These are phyloP conservation scores for Trissoscelio sp. DNA, from an alignment of 2,888 invertebrate species.

Conservation along the genomic window DNA sequence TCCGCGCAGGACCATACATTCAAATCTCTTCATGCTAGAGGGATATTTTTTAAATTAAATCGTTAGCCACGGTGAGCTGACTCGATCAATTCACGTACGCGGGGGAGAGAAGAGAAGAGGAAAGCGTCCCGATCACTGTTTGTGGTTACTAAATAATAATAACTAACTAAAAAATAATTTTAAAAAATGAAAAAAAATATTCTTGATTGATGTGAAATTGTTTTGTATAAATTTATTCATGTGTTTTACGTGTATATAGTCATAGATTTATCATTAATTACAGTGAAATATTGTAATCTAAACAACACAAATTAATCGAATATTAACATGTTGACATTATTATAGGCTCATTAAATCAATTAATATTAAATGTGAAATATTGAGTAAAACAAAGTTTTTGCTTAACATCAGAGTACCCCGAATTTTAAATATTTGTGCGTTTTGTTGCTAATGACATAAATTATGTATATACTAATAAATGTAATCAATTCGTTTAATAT, in stretches of 20 bases:
- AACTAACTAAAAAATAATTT: too few species aligned
- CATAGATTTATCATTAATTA: slow-evolving; percentile 14
- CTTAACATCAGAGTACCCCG: not conserved
- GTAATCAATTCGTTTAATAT: slow-evolving; percentile 25
- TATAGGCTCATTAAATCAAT: too few species aligned
- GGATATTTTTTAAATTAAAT: slow-evolving; percentile 67
- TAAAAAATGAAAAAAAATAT: too few species aligned
- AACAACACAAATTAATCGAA: too few species aligned
- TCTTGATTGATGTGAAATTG: slow-evolving; percentile 19
- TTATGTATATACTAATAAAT: slow-evolving; percentile 12
- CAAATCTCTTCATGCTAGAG: slow-evolving; percentile 56
- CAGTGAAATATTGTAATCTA: not conserved
- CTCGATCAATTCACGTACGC: slow-evolving; percentile 49
- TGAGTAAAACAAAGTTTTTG: not conserved
- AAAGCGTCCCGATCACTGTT: slow-evolving; percentile 14
- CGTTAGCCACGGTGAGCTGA: slow-evolving; percentile 57
- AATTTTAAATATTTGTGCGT: not conserved
- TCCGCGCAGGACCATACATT: slow-evolving; percentile 53
- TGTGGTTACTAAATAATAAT: slow-evolving; percentile 36
- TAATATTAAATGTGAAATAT: too few species aligned
- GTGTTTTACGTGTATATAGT: not conserved
- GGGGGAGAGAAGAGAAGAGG: slow-evolving; percentile 1
- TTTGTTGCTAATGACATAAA: not conserved
- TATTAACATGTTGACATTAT: too few species aligned
- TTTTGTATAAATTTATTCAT: slow-evolving; percentile 24